Evolutionary conservation across 2,113 vertebrate genomes (phyloP).

Genomic region (Forbesichthys agassizii): DNA sequence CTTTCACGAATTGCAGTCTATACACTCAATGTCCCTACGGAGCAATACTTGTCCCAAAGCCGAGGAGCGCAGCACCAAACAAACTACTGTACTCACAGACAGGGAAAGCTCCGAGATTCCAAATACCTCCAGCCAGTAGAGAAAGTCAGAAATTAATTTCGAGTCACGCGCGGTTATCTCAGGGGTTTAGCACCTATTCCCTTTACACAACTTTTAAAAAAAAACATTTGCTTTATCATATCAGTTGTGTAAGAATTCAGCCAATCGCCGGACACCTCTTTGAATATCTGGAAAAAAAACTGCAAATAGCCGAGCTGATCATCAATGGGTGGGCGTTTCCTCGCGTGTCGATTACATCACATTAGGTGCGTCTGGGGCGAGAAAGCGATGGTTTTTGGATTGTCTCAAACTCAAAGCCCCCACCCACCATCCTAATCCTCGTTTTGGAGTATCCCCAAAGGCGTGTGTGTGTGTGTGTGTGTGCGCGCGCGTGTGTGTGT

Average conservation of each 20-base stretch:
- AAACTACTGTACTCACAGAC: conserved; percentile 66
- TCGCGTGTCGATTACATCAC: conserved; percentile 39
- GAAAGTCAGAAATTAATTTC: conserved; percentile 21
- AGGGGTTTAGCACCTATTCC: conserved; percentile 60
- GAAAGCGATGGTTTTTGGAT: conserved; percentile 10
- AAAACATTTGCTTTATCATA: conserved; percentile 77
- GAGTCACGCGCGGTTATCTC: conserved; percentile 51
- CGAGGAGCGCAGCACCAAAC: conserved; percentile 13
- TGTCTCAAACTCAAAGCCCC: not conserved
- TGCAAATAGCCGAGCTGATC: conserved; percentile 57
- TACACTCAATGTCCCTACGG: conserved; percentile 21
- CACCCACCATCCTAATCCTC: too few relatives aligned
- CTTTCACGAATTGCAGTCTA: conserved; percentile 30
- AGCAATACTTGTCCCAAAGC: conserved; percentile 22
- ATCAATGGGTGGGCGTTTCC: conserved; percentile 49
- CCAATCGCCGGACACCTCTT: conserved; percentile 57
- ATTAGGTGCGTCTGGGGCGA: conserved; percentile 27
- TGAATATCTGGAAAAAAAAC: conserved; percentile 53
- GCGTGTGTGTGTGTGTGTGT: too few relatives aligned
- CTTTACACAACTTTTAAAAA: conserved; percentile 71
- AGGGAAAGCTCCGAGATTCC: conserved; percentile 46
- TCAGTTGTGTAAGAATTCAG: conserved; percentile 46
- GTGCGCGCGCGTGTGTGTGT: too few relatives aligned
- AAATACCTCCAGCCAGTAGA: conserved; percentile 50
- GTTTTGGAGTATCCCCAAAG: too few relatives aligned